A percentile compares a stretch with the other conserved stretches of the same genome.
phyloP scores from a whole-genome alignment of 2,888 invertebrate species.

The Cacoxenus indagator region DNA sequence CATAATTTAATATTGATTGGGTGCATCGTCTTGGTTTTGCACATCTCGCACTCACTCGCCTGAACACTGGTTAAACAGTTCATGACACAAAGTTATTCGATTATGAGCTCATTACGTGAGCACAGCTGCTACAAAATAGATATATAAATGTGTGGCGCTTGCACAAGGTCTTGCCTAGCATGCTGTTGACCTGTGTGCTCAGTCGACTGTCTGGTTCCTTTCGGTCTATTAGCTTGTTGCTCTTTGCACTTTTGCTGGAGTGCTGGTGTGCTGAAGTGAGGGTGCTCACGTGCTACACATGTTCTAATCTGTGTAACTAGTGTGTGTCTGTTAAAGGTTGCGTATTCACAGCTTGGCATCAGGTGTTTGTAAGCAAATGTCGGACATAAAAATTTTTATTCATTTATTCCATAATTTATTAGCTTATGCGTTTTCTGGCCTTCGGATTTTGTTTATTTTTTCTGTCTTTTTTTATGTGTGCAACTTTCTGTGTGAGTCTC shows the following conservation, averaged over 20 bases:
- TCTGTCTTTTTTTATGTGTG: background rate
- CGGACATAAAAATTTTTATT: background rate
- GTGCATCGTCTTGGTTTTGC: background rate
- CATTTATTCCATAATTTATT: conserved; percentile 11
- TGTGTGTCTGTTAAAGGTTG: background rate
- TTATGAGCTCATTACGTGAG: conserved; percentile 40
- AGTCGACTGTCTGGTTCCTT: background rate
- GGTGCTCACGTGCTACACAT: background rate
- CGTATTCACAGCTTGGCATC: background rate
- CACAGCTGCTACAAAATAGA: conserved; percentile 30
- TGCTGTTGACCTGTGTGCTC: background rate
- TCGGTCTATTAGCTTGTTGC: background rate
- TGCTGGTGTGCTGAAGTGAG: conserved; percentile 13
- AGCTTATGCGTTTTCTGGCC: background rate
- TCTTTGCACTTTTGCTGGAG: background rate
- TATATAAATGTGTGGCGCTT: conserved; percentile 23
- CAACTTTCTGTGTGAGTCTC: background rate
- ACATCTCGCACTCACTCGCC: no score
- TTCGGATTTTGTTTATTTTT: background rate
- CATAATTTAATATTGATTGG: conserved; percentile 46
- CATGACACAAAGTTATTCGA: conserved; percentile 29
- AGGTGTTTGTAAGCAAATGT: background rate
- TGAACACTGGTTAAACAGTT: conserved; percentile 23
- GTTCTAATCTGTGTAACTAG: background rate
- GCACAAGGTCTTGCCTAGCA: conserved; percentile 6